phyloP scores from a whole-genome alignment of 1,140 invertebrate genomes.

The Dreissena rostriformis region DNA sequence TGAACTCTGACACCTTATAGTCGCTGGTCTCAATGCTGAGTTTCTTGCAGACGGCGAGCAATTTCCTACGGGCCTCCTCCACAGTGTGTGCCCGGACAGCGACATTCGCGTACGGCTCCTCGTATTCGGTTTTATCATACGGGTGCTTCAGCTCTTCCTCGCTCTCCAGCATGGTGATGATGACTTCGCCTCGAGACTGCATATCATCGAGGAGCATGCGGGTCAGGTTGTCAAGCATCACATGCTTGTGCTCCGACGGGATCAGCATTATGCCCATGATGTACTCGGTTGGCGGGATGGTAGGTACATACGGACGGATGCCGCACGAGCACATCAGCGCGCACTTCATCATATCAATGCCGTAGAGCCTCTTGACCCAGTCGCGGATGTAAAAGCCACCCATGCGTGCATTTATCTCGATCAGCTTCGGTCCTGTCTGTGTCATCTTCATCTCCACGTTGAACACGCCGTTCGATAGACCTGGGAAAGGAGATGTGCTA shows the following conservation, averaged over 20 bases:
- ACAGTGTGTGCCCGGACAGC: conserved; percentile 50
- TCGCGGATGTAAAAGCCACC: conserved; percentile 68
- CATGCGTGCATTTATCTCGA: conserved; percentile 72
- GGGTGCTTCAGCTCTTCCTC: conserved; percentile 45
- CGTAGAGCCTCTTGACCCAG: conserved; percentile 64
- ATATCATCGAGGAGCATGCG: conserved; percentile 5
- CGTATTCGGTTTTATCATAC: not conserved
- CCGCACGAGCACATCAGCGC: conserved; percentile 61
- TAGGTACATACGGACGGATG: conserved; percentile 56
- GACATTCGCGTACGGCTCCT: conserved; percentile 64
- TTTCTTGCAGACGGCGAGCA: conserved; percentile 53
- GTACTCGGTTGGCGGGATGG: not conserved
- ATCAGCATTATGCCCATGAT: conserved; percentile 68
- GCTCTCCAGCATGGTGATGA: too few relatives aligned
- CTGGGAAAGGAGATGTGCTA: conserved; percentile 9
- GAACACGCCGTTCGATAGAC: conserved; percentile 65
- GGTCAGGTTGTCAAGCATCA: conserved; percentile 27
- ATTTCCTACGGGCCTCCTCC: conserved; percentile 36
- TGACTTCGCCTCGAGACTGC: too few relatives aligned
- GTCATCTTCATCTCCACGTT: conserved; percentile 73
- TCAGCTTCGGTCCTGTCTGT: conserved; percentile 63
- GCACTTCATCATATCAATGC: conserved; percentile 60
- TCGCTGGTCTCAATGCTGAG: too few relatives aligned
- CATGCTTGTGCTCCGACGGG: conserved; percentile 54
- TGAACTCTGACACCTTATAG: too few relatives aligned